Evolutionary conservation across 2,113 vertebrate species (phyloP), one percentile per base, ranked within the genome.

Genomic region (Ibidorhyncha struthersii): DNA sequence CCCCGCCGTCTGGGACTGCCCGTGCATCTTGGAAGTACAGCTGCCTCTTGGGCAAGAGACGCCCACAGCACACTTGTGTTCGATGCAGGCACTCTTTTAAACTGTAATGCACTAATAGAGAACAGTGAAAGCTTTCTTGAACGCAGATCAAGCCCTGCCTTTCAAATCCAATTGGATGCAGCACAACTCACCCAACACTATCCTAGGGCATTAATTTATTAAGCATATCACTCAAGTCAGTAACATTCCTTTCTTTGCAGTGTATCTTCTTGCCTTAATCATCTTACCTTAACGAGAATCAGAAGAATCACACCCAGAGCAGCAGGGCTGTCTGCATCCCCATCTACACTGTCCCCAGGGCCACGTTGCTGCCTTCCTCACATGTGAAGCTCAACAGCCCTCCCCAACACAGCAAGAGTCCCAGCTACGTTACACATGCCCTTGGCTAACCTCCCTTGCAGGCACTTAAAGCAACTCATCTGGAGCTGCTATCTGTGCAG

Each of bases 321-420:
- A 27, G 63, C 2, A 38, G 81, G 20, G 23, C 76, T 81, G 65
- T 12, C 26, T 55, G 59, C 38, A 45, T 18, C 22, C n/a, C 52
- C n/a, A 2, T 0, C 14, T 6, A 21, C 36, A 2, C 20, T 2
- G 0, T 2, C 16, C 12, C 34, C 47, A 36, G 61, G 32, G 47
- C 41, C 40, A 5, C 72, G 41, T 12, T 4, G 5, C 32, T 22
- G 4, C 32, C 72, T 32, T 27, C 62, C 32, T 6, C 6, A 17
- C 45, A 5, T 0, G 6, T 21, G 2, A n/a, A 62, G 45, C 40
- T 59, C 59, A 52, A 7, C 67, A 83, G 82, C 67, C 23, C 34
- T 45, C 12, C 55, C 63, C 55, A 59, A 1, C 3, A 20, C 65
- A 45, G 30, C 58, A 18, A 12, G 19, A 81, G 38, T 9, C 69